Percentiles rank a stretch among this genome's conserved stretches.
These are phyloP conservation scores for Cotesia congregata DNA, from an alignment of 2,888 invertebrate species.

Conservation along the genomic window DNA sequence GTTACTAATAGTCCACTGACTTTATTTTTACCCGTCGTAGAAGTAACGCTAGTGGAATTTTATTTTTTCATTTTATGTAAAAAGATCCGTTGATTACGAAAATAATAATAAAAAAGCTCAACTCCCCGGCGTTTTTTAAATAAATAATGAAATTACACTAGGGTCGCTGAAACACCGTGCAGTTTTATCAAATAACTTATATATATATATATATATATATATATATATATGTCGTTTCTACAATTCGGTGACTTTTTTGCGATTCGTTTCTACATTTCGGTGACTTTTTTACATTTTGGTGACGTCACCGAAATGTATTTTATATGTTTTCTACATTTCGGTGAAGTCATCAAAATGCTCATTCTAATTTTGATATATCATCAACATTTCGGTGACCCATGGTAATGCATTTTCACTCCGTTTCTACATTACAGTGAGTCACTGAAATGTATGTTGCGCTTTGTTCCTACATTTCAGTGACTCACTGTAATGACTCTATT, in stretches of 20 bases:
- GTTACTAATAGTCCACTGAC: no score
- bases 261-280: background rate
- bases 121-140: no score
- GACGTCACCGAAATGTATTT: constrained; percentile 7
- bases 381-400: background rate
- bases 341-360: constrained; percentile 4
- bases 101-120: no score
- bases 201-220: constrained; percentile 5
- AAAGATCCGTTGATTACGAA: no score
- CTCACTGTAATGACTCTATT: background rate
- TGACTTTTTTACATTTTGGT: constrained; percentile 1
- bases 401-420: background rate
- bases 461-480: background rate
- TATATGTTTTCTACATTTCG: constrained; percentile 6
- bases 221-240: background rate
- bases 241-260: background rate
- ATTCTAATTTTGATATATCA: no score
- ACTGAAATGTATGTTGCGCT: background rate
- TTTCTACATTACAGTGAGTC: background rate
- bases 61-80: no score
- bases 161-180: no score
- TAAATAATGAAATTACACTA: no score
- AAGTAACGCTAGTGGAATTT: no score
- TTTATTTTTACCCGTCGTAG: no score
- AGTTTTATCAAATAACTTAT: no score